phyloP scores from a whole-genome alignment of 2,888 invertebrate species.

The Cerceris rybyensis region DNA sequence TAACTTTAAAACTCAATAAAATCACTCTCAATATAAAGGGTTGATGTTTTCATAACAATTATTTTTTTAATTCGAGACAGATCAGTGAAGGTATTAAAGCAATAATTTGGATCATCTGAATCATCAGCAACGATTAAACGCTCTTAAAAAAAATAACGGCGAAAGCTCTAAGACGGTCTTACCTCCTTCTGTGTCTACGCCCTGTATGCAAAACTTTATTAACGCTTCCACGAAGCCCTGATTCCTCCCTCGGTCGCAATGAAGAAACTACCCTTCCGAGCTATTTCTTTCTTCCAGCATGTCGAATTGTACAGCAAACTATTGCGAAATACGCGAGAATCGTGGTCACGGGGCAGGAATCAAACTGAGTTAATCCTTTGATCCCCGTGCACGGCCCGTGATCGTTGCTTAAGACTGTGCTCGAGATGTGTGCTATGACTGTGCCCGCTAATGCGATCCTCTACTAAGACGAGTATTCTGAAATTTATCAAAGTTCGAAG shows the following conservation, averaged over 20 bases:
- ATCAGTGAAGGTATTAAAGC: no score
- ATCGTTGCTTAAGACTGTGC: constrained; percentile 5
- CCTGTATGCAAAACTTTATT: neutral
- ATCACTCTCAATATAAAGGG: no score
- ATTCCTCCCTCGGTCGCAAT: neutral
- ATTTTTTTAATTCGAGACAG: no score
- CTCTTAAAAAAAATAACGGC: no score
- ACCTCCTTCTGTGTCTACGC: neutral
- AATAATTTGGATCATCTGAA: no score
- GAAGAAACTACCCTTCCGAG: neutral
- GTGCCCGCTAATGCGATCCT: constrained; percentile 67
- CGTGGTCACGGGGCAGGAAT: constrained; percentile 18
- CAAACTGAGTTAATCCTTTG: constrained; percentile 45
- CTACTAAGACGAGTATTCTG: constrained; percentile 64
- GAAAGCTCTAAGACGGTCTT: no score
- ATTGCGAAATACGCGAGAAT: neutral
- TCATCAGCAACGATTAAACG: no score
- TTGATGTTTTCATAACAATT: no score
- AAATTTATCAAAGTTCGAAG: constrained; percentile 74
- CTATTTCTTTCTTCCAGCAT: neutral
- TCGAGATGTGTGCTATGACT: constrained; percentile 32
- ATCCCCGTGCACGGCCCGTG: constrained; percentile 32
- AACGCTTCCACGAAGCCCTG: neutral
- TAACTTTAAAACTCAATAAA: no score
- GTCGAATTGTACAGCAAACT: neutral